Conservation (phyloP, 1,140 invertebrate species). For the Sinella curviseta region DNA sequence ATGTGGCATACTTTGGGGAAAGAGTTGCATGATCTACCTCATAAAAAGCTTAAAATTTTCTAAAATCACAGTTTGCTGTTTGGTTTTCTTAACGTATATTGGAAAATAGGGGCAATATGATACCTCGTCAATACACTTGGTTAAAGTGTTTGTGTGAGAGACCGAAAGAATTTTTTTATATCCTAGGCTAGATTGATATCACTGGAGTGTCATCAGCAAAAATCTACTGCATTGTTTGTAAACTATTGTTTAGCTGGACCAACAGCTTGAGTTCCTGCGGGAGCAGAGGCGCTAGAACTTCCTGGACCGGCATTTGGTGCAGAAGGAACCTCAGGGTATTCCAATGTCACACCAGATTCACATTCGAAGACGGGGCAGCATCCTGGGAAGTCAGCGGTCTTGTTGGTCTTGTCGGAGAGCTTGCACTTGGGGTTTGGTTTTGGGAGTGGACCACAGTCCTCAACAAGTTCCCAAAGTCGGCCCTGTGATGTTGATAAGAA, state of each 20-base stretch:
- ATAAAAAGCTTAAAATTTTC: background rate
- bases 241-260: constrained; percentile 19
- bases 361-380: constrained; percentile 83
- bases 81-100: no score
- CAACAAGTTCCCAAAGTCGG: constrained; percentile 74
- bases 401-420: constrained; percentile 79
- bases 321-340: constrained; percentile 78
- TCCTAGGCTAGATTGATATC: background rate
- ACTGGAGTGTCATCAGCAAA: background rate
- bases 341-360: constrained; percentile 76
- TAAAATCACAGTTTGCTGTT: background rate
- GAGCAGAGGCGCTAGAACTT: constrained; percentile 21
- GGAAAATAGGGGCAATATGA: no score
- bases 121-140: no score
- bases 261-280: constrained; percentile 27
- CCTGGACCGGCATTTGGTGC: constrained; percentile 57
- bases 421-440: constrained; percentile 83
- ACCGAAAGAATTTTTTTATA: background rate
- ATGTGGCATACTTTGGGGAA: background rate
- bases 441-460: constrained; percentile 83
- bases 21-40: background rate
- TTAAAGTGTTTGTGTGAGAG: background rate
- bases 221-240: background rate
- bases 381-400: constrained; percentile 78
- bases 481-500: no score